These are phyloP conservation scores for Bradysia coprophila DNA, from an alignment of 1,140 invertebrate genomes.

Conservation along the genomic window DNA sequence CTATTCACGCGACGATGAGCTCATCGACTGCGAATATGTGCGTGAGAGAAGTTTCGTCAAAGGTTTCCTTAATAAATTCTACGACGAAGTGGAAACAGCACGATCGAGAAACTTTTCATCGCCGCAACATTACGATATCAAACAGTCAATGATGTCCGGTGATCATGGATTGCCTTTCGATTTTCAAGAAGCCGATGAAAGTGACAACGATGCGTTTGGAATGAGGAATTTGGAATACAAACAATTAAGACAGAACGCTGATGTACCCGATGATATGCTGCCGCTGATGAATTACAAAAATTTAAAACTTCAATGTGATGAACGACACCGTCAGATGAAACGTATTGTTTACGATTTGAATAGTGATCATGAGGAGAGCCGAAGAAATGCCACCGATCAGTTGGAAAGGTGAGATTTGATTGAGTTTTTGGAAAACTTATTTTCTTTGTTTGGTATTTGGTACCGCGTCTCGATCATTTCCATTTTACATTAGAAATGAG, in stretches of 20 bases:
- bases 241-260: slow-evolving; percentile 17
- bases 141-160: slow-evolving; percentile 5
- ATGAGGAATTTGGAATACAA: slow-evolving; percentile 22
- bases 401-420: slow-evolving; percentile 2
- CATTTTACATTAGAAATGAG: no score
- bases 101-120: slow-evolving; percentile 22
- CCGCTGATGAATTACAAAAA: slow-evolving; percentile 30
- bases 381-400: slow-evolving; percentile 1
- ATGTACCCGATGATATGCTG: slow-evolving; percentile 23
- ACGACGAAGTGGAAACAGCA: slow-evolving; percentile 29
- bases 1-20: slow-evolving; percentile 31
- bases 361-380: not conserved
- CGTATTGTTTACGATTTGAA: slow-evolving; percentile 12
- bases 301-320: slow-evolving; percentile 28
- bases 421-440: not conserved
- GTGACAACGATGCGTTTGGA: not conserved
- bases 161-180: not conserved
- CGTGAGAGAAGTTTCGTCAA: slow-evolving; percentile 27
- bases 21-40: slow-evolving; percentile 46
- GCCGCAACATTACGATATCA: slow-evolving; percentile 12
- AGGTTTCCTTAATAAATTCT: slow-evolving; percentile 33
- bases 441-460: slow-evolving; percentile 3
- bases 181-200: not conserved
- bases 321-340: slow-evolving; percentile 24
- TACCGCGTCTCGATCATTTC: no score